These are phyloP conservation scores for Neoniphon sammara DNA, from an alignment of 2,797 vertebrate genomes.

Conservation along the genomic window DNA sequence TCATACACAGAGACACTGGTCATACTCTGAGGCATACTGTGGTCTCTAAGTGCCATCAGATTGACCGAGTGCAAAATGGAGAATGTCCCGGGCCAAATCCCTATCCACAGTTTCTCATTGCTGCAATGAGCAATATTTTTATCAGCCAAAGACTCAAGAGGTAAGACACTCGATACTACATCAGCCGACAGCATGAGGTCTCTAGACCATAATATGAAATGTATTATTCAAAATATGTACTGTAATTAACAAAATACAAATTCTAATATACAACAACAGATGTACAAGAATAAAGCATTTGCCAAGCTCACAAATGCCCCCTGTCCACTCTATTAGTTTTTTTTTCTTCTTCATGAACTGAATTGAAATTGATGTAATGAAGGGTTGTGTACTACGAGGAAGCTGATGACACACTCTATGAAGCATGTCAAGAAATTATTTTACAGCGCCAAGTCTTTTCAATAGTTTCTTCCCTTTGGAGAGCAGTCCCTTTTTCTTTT, in stretches of 20 bases:
- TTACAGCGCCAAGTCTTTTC: slow-evolving; percentile 92
- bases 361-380: slow-evolving; percentile 62
- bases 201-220: slow-evolving; percentile 55
- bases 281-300: slow-evolving; percentile 77
- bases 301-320: slow-evolving; percentile 79
- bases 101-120: slow-evolving; percentile 20
- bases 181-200: slow-evolving; percentile 47
- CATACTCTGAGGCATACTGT: slow-evolving; percentile 12
- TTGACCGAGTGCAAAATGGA: slow-evolving; percentile 30
- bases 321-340: slow-evolving; percentile 67
- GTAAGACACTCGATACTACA: slow-evolving; percentile 49
- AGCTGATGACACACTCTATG: slow-evolving; percentile 42
- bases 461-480: slow-evolving; percentile 96
- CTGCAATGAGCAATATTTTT: slow-evolving; percentile 20
- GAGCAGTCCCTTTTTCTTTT: slow-evolving; percentile 96
- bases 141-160: slow-evolving; percentile 51
- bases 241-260: slow-evolving; percentile 72
- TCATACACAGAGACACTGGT: slow-evolving; percentile 23
- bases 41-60: slow-evolving; percentile 26
- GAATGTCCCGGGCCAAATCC: slow-evolving; percentile 22
- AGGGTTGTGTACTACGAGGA: slow-evolving; percentile 69
- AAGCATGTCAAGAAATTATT: slow-evolving; percentile 79
- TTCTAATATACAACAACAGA: slow-evolving; percentile 70
- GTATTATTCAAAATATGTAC: slow-evolving; percentile 70
- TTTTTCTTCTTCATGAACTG: slow-evolving; percentile 18